These are phyloP conservation scores for Harpagifer antarcticus DNA, from an alignment of 2,797 vertebrate genomes.

Conservation along the genomic window DNA sequence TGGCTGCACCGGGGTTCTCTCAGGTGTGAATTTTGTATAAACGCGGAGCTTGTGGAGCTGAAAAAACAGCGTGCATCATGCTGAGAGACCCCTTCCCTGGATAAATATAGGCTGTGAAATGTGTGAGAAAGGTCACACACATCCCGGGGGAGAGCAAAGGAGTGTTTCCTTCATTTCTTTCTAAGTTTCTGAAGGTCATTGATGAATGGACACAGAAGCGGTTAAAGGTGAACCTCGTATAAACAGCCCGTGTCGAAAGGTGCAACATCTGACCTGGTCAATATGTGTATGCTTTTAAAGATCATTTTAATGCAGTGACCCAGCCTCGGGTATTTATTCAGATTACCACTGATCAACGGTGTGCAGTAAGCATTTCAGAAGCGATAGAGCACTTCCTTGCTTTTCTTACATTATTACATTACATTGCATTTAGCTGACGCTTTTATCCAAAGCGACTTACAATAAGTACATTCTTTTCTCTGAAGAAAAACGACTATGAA, in stretches of 20 bases:
- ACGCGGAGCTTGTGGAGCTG: conserved; percentile 10
- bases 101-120: conserved; percentile 60
- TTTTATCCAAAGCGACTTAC: too few relatives aligned
- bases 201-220: conserved; percentile 30
- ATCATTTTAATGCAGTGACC: conserved; percentile 24
- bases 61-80: conserved; percentile 8
- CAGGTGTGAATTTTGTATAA: conserved; percentile 36
- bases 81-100: conserved; percentile 38
- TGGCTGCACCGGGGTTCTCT: background rate
- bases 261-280: conserved; percentile 13
- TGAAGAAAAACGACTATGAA: background rate
- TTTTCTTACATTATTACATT: too few relatives aligned
- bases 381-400: background rate
- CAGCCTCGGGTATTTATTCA: background rate
- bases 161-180: conserved; percentile 60
- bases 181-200: conserved; percentile 55
- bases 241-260: conserved; percentile 40
- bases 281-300: conserved; percentile 1
- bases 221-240: conserved; percentile 56
- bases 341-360: background rate
- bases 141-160: conserved; percentile 47
- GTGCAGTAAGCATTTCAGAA: background rate
- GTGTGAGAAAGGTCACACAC: conserved; percentile 55
- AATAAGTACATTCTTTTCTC: too few relatives aligned
- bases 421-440: too few relatives aligned